phyloP scores from a whole-genome alignment of 2,888 invertebrate genomes.

The Hecatera dysodea region DNA sequence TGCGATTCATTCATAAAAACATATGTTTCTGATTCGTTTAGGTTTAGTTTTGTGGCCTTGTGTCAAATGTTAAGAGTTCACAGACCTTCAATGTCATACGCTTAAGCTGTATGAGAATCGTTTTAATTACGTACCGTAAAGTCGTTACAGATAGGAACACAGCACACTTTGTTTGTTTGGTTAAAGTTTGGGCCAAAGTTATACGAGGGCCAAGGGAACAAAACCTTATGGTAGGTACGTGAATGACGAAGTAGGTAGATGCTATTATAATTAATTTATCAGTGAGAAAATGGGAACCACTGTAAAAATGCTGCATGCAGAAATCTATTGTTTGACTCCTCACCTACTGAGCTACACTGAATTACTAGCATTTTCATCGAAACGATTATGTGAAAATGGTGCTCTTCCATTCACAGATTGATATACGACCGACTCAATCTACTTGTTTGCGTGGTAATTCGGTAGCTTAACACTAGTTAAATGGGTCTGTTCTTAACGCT shows the following conservation, averaged over 20 bases:
- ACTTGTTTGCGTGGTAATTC: too few relatives aligned
- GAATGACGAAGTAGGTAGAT: background rate
- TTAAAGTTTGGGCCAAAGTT: too few relatives aligned
- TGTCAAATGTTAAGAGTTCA: conserved; percentile 52
- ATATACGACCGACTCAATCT: too few relatives aligned
- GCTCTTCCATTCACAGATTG: background rate
- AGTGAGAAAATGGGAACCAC: background rate
- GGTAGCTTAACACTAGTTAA: too few relatives aligned
- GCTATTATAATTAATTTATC: background rate
- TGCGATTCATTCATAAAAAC: conserved; percentile 61
- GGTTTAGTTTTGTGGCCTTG: conserved; percentile 42
- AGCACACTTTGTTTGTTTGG: too few relatives aligned
- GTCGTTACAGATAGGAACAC: too few relatives aligned
- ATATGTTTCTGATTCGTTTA: conserved; percentile 53
- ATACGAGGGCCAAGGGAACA: too few relatives aligned
- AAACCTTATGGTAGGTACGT: too few relatives aligned
- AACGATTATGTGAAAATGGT: background rate
- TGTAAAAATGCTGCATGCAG: background rate
- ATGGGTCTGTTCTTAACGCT: too few relatives aligned
- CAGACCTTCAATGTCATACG: conserved; percentile 46
- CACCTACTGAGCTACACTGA: background rate
- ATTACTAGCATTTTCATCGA: background rate
- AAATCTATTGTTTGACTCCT: conserved; percentile 3
- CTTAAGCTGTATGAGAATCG: background rate
- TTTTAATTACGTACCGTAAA: background rate